Evolutionary conservation across 2,888 invertebrate genomes (phyloP).

Genomic region (Hymenopus coronatus): DNA sequence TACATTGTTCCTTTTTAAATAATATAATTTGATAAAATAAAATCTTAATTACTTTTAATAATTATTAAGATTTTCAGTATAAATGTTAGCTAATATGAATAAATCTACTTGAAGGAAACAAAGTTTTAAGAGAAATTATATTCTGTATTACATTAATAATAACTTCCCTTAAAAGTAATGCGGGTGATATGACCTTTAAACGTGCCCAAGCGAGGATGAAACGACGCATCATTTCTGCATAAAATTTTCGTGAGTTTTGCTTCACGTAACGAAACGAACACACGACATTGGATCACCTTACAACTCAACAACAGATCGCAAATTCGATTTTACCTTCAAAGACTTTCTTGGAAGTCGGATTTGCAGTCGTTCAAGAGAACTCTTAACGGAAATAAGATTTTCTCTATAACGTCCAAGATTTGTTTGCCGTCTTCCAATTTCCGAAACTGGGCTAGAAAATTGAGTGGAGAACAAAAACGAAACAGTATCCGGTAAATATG

Average conservation of each 20-base stretch:
- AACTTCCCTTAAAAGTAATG: too few species aligned
- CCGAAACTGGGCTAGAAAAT: neutral
- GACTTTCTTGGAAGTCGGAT: neutral
- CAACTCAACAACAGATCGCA: neutral
- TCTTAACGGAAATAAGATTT: neutral
- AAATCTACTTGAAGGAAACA: too few species aligned
- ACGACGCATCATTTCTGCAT: neutral
- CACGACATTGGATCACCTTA: neutral
- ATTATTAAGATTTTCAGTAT: too few species aligned
- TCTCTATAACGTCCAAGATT: neutral
- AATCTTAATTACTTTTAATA: too few species aligned
- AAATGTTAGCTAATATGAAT: too few species aligned
- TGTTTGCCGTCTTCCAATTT: neutral
- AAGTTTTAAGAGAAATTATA: too few species aligned
- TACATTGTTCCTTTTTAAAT: too few species aligned
- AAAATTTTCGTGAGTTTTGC: too few species aligned
- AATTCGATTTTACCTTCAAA: neutral
- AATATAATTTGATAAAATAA: too few species aligned
- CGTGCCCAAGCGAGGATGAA: neutral
- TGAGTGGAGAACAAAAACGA: neutral
- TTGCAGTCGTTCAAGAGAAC: neutral
- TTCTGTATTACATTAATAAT: too few species aligned
- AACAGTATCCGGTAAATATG: too few species aligned
- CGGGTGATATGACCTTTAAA: too few species aligned
- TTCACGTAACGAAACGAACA: neutral